Conservation (phyloP, 2,888 invertebrate species). For the Octonoba sinensis region DNA sequence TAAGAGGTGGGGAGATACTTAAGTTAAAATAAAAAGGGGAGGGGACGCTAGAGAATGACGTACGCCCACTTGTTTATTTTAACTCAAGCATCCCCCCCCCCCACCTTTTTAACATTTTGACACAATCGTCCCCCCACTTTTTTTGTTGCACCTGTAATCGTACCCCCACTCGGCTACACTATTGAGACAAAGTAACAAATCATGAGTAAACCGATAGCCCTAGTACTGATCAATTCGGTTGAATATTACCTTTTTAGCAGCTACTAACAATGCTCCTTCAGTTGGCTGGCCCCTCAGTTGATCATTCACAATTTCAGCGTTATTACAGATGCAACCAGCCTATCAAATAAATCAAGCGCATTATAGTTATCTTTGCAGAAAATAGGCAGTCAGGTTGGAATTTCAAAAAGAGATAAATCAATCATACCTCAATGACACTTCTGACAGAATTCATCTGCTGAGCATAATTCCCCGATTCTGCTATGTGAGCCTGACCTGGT, state of each 20-base stretch:
- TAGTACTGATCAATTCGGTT: neutral
- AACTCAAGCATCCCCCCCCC: too few species aligned
- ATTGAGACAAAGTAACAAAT: too few species aligned
- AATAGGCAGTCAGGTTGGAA: too few species aligned
- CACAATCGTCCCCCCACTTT: too few species aligned
- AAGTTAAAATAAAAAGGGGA: too few species aligned
- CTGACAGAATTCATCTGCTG: constrained; percentile 69
- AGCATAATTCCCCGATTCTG: constrained; percentile 68
- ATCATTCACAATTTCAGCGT: constrained; percentile 87
- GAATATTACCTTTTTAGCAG: constrained; percentile 82
- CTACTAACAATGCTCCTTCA: constrained; percentile 94
- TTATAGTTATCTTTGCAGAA: neutral
- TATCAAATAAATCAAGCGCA: constrained; percentile 66
- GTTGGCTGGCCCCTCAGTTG: constrained; percentile 94
- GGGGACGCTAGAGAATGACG: too few species aligned
- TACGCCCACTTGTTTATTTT: too few species aligned
- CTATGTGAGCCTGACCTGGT: constrained; percentile 81
- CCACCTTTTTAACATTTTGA: too few species aligned
- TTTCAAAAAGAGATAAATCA: neutral
- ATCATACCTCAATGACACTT: constrained; percentile 83
- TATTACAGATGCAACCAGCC: constrained; percentile 91
- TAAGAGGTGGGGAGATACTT: too few species aligned
- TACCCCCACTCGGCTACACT: too few species aligned
- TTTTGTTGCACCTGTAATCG: too few species aligned
- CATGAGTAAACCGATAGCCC: too few species aligned